These are phyloP conservation scores for Leucophora obtusa DNA, from an alignment of 2,888 invertebrate species.

Conservation along the genomic window DNA sequence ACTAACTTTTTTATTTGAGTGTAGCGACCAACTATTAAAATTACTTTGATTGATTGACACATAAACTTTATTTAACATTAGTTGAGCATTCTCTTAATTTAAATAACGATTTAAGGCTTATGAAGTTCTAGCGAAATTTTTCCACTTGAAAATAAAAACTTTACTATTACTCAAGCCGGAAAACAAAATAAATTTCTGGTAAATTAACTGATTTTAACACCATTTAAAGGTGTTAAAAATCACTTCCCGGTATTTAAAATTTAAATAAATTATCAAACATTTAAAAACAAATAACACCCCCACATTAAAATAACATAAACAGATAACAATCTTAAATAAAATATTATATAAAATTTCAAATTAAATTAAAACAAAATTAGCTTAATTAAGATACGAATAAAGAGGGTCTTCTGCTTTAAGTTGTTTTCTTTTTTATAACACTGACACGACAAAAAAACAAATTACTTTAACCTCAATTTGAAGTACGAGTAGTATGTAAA, in stretches of 20 bases:
- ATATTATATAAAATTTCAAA: slow-evolving; percentile 39
- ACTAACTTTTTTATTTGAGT: too few species aligned
- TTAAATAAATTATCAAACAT: neutral
- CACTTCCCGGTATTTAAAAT: neutral
- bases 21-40: too few species aligned
- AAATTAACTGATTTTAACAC: too few species aligned
- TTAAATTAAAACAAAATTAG: slow-evolving; percentile 19
- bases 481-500: neutral
- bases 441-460: slow-evolving; percentile 23
- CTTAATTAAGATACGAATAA: neutral
- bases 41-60: too few species aligned
- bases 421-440: neutral
- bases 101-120: too few species aligned
- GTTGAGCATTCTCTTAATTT: too few species aligned
- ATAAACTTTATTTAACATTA: too few species aligned
- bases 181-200: too few species aligned
- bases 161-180: too few species aligned
- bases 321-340: slow-evolving; percentile 45
- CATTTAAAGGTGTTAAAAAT: neutral
- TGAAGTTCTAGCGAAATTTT: too few species aligned
- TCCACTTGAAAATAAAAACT: too few species aligned
- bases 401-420: slow-evolving; percentile 1
- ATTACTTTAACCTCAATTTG: slow-evolving; percentile 44
- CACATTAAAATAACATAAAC: slow-evolving; percentile 1
- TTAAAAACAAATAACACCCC: neutral